A percentile compares a stretch with the other conserved stretches of the same genome.
Evolutionary conservation across 2,797 vertebrate species (phyloP).

Genomic region (Martes flavigula): DNA sequence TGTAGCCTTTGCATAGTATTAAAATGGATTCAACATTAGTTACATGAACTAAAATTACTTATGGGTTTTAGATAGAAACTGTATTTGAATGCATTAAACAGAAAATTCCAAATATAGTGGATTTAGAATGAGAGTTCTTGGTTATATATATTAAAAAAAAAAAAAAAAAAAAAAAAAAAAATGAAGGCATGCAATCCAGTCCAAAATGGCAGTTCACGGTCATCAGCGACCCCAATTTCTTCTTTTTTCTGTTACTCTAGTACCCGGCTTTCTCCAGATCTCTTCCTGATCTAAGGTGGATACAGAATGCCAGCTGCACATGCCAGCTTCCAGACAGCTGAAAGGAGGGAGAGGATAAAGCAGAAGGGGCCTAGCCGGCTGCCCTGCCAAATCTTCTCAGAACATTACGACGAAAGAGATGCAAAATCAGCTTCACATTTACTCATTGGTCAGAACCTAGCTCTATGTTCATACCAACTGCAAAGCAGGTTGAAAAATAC

Average conservation of each 20-base stretch:
- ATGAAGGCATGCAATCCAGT: neutral
- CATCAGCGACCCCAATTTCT: neutral
- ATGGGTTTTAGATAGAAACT: neutral
- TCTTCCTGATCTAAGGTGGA: too few relatives aligned
- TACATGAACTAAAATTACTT: neutral
- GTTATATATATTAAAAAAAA: neutral
- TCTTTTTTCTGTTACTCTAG: neutral
- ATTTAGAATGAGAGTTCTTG: neutral
- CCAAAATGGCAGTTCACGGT: neutral
- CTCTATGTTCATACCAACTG: neutral
- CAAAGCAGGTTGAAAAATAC: neutral
- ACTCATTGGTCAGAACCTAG: neutral
- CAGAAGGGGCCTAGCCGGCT: neutral
- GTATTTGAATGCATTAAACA: neutral
- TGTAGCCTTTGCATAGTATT: neutral
- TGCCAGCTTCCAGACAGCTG: neutral
- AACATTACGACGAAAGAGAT: neutral
- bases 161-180: neutral
- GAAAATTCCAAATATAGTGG: neutral
- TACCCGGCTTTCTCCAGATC: neutral
- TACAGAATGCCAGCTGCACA: neutral
- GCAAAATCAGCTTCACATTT: rapidly evolving
- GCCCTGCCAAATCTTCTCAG: neutral
- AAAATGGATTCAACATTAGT: neutral
- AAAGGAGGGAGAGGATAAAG: neutral